A percentile compares a stretch with the other conserved stretches of the same genome.
Evolutionary conservation across 2,113 vertebrate species (phyloP).

Genomic region (Hypanus sabinus): DNA sequence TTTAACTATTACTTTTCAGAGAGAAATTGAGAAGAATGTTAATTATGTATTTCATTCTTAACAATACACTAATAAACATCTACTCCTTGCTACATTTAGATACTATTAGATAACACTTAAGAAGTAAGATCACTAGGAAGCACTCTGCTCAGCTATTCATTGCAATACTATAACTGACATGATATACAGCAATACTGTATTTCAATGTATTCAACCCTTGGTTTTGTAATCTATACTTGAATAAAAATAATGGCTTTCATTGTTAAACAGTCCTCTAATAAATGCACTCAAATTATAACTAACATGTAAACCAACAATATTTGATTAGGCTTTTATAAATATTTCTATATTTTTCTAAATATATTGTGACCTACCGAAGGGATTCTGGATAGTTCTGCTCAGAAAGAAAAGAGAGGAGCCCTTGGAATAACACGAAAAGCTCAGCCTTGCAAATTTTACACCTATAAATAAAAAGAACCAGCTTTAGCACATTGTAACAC

Average conservation of each 20-base stretch:
- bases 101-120: not conserved
- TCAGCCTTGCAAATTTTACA: conserved; percentile 83
- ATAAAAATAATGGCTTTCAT: not conserved
- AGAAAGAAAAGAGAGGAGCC: conserved; percentile 61
- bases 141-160: not conserved
- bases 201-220: not conserved
- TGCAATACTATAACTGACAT: not conserved
- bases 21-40: not conserved
- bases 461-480: conserved; percentile 50
- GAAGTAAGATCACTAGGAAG: not conserved
- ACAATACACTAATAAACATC: not conserved
- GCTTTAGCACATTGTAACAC: not conserved
- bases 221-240: not conserved
- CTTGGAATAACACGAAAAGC: conserved; percentile 74
- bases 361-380: conserved; percentile 63
- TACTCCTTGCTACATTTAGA: not conserved
- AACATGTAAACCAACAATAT: not conserved
- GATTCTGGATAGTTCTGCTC: conserved; percentile 63
- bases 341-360: not conserved
- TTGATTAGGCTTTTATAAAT: not conserved
- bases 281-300: not conserved
- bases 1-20: not conserved
- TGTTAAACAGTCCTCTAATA: not conserved
- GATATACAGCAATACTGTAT: not conserved
- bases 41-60: not conserved